phyloP scores from a whole-genome alignment of 2,888 invertebrate genomes.

The Psococerastis gibbosa region DNA sequence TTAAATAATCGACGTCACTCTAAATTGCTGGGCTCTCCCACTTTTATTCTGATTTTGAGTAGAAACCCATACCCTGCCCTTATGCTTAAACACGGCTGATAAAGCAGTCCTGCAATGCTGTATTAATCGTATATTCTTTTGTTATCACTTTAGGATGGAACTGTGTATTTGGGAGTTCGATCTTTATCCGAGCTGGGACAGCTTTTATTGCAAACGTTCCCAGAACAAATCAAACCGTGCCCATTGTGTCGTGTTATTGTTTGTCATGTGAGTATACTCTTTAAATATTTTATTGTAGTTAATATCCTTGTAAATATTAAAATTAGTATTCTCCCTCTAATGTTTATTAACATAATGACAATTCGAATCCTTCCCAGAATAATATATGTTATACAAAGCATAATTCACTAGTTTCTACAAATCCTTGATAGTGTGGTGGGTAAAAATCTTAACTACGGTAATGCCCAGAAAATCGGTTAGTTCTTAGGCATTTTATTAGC shows the following conservation, averaged over 20 bases:
- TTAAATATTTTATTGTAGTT: too few relatives aligned
- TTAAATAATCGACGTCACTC: too few relatives aligned
- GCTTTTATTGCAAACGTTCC: not conserved
- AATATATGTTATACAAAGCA: not conserved
- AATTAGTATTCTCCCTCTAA: too few relatives aligned
- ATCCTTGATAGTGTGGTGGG: too few relatives aligned
- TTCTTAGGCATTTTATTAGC: too few relatives aligned
- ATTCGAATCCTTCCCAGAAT: not conserved
- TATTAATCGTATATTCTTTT: not conserved
- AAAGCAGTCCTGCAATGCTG: not conserved
- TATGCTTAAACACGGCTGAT: too few relatives aligned
- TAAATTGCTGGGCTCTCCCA: too few relatives aligned
- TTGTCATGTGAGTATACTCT: not conserved
- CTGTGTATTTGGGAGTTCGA: not conserved
- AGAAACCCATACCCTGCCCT: too few relatives aligned
- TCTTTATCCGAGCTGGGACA: not conserved
- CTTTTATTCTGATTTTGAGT: too few relatives aligned
- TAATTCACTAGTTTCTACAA: not conserved
- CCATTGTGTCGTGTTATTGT: not conserved
- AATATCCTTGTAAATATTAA: too few relatives aligned
- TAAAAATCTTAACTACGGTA: too few relatives aligned
- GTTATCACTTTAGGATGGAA: conserved; percentile 2
- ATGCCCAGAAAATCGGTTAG: too few relatives aligned
- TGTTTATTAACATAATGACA: not conserved
- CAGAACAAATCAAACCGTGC: not conserved